Conservation (phyloP, 1,140 invertebrate genomes). For the Mya arenaria region DNA sequence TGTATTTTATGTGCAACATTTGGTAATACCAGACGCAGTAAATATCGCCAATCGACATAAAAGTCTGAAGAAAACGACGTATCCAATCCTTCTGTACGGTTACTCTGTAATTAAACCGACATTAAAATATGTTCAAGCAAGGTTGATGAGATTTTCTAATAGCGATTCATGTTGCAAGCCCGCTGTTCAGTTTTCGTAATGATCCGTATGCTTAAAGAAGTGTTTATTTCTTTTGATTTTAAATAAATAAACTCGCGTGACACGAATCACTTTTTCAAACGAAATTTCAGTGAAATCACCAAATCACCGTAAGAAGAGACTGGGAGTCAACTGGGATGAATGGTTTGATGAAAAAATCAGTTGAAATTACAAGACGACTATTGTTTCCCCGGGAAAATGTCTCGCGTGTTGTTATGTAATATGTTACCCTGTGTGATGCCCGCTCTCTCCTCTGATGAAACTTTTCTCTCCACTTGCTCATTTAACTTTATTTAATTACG, state of each 20-base stretch:
- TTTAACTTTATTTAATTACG: conserved; percentile 3
- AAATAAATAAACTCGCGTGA: conserved; percentile 52
- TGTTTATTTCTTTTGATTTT: conserved; percentile 43
- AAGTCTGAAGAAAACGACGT: conserved; percentile 30
- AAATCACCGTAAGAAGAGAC: not conserved
- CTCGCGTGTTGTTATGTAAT: not conserved
- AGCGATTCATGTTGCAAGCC: conserved; percentile 11
- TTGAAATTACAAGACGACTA: not conserved
- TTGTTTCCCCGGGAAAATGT: not conserved
- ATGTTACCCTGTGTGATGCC: not conserved
- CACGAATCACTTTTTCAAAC: conserved; percentile 26
- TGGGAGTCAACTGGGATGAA: not conserved
- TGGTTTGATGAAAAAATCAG: not conserved
- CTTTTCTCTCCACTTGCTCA: not conserved
- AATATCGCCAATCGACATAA: conserved; percentile 15
- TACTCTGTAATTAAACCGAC: conserved; percentile 46
- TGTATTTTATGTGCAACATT: not conserved
- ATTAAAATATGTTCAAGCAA: conserved; percentile 49
- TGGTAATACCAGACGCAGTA: not conserved
- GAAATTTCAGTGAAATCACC: not conserved
- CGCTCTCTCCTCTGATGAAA: not conserved
- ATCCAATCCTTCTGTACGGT: conserved; percentile 22
- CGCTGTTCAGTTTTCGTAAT: conserved; percentile 18
- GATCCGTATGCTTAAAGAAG: conserved; percentile 33
- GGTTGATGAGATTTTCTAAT: conserved; percentile 47